phyloP scores from a whole-genome alignment of 2,888 invertebrate genomes.

The Trichopria drosophilae region DNA sequence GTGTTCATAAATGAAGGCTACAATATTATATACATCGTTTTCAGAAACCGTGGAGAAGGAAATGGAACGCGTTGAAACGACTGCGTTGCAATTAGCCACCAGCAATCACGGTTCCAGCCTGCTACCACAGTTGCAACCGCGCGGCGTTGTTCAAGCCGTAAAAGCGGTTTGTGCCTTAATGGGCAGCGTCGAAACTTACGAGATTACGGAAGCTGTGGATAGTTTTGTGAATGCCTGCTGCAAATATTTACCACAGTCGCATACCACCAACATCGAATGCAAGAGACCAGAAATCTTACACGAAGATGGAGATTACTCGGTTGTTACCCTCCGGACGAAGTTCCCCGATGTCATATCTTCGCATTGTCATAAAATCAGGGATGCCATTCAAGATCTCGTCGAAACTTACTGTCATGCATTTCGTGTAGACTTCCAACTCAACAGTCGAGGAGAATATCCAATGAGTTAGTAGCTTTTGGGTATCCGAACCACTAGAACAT shows the following conservation, averaged over 20 bases:
- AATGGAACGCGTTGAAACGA: conserved; percentile 73
- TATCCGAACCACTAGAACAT: too few relatives aligned
- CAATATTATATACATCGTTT: conserved; percentile 29
- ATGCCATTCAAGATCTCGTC: conserved; percentile 79
- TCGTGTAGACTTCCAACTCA: conserved; percentile 79
- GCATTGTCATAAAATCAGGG: conserved; percentile 74
- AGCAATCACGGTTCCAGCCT: conserved; percentile 52
- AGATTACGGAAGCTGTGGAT: conserved; percentile 78
- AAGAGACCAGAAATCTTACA: conserved; percentile 68
- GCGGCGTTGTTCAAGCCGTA: conserved; percentile 84
- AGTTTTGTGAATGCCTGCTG: conserved; percentile 66
- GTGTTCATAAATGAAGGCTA: too few relatives aligned
- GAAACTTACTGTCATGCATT: conserved; percentile 85
- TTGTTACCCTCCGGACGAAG: conserved; percentile 65
- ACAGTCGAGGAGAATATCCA: conserved; percentile 63
- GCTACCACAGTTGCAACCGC: conserved; percentile 63
- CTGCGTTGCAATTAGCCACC: conserved; percentile 60
- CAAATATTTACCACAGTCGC: conserved; percentile 57
- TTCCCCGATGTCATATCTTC: conserved; percentile 65
- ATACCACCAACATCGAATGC: conserved; percentile 54
- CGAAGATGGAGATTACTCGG: conserved; percentile 72
- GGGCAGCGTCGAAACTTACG: conserved; percentile 85
- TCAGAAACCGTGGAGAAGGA: conserved; percentile 81
- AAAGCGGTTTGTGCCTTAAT: conserved; percentile 90
- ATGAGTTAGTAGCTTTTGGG: conserved; percentile 59